Conservation (phyloP, 2,797 vertebrate genomes). For the Sebastes itinus region DNA sequence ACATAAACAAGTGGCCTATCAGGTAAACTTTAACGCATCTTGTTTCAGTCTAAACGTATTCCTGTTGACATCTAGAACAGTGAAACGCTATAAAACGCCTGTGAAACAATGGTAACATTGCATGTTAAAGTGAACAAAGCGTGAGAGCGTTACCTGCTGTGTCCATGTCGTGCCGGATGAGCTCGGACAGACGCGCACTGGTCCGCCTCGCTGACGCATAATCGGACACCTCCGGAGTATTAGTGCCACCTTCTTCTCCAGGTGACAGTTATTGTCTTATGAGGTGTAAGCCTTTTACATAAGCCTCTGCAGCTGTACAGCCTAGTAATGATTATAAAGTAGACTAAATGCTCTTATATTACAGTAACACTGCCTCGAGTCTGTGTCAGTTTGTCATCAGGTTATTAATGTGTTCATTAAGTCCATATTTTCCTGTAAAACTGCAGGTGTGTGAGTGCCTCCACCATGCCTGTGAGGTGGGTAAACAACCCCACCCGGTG, state of each 20-base stretch:
- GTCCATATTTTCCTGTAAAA: not conserved
- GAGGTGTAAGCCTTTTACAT: slow-evolving; percentile 64
- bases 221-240: slow-evolving; percentile 63
- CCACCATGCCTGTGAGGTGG: not conserved
- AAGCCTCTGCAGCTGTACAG: slow-evolving; percentile 53
- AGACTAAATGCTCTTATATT: slow-evolving; percentile 22
- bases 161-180: slow-evolving; percentile 63
- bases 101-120: not conserved
- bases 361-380: not conserved
- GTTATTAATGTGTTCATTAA: not conserved
- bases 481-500: slow-evolving; percentile 56
- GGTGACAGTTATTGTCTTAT: slow-evolving; percentile 65
- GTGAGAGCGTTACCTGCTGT: slow-evolving; percentile 71
- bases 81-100: not conserved
- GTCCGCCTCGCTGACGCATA: slow-evolving; percentile 53
- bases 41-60: not conserved
- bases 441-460: not conserved
- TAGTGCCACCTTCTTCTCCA: slow-evolving; percentile 56
- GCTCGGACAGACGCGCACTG: slow-evolving; percentile 42
- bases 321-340: slow-evolving; percentile 26
- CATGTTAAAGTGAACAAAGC: slow-evolving; percentile 8
- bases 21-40: not conserved
- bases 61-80: not conserved
- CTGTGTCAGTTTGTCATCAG: not conserved
- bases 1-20: not conserved